Base-by-base conservation (phyloP, 2,797 vertebrate species). In the Lepilemur ruficaudatus region DNA sequence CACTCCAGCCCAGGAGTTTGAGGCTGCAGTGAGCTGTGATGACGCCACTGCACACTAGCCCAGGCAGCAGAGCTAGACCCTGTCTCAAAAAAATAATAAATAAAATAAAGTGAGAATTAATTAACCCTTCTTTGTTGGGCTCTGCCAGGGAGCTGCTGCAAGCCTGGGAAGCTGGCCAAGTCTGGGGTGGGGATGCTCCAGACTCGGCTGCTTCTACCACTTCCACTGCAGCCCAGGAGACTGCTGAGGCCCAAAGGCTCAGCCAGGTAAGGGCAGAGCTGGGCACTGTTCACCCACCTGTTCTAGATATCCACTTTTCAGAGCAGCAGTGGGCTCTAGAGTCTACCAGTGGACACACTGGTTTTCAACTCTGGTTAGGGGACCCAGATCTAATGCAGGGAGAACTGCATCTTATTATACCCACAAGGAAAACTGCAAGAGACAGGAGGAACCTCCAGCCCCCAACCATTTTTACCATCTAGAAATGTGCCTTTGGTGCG, bases 271-370 rank as follows among this genome's bases (percentile, higher is more conserved):
- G 20, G n/a, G 72, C 30, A 50, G 18, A 48, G 43, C 15, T 2
- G 4, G 41, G 30, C 13, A 3, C 48, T 65, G 18, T 48, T 14
- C 20, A 30, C 23, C 12, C 25, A 32, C 28, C 5, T 0, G 72
- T 28, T 17, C 4, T 30, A 28, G 22, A 0, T 35, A 15, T 4
- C 46, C 0, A 0, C 11, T 70, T 17, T 35, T 18, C 23, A n/a
- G 67, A 81, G 28, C 9, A 81, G 32, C 35, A 59, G 30, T 25
- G 41, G 46, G 28, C 50, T 59, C 65, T 23, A 78, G 22, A 32
- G 57, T 70, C 88, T 35, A 38, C 11, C 25, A 41, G 13, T 0
- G 38, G 55, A 38, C 20, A 50, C 7, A 23, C 3, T n/a, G 15
- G 13, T 55, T 46, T 52, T 63, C 30, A 81, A 32, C 30, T 35